Conservation (phyloP, 2,797 vertebrate species). For the Clarias fuscus region DNA sequence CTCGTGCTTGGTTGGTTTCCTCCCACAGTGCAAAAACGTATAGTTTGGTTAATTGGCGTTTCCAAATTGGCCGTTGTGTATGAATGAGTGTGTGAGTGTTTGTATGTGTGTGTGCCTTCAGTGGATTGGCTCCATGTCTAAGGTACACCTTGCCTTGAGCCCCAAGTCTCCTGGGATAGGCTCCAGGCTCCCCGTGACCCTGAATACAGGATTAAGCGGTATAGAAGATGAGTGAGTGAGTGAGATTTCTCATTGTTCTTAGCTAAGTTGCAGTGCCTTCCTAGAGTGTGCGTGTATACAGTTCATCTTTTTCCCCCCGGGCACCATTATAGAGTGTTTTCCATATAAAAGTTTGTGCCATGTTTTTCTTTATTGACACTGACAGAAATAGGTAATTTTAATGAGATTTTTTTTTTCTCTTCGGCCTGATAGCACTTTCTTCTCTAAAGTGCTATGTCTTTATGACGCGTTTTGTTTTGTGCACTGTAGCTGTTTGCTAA, state of each 20-base stretch:
- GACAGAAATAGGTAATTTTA: conserved; percentile 46
- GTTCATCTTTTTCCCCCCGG: conserved; percentile 23
- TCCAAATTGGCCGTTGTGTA: no score
- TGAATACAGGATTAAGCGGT: no score
- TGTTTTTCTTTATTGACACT: conserved; percentile 37
- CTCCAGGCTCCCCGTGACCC: no score
- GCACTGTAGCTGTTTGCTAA: conserved; percentile 7
- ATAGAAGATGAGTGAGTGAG: no score
- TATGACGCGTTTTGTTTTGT: conserved; percentile 1
- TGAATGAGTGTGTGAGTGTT: no score
- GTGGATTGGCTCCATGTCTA: no score
- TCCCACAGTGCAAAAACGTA: no score
- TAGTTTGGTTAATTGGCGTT: no score
- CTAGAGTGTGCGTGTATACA: conserved; percentile 27
- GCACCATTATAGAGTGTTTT: conserved; percentile 32
- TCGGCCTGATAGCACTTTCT: conserved; percentile 37
- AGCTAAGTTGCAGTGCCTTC: conserved; percentile 2
- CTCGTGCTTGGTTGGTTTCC: no score
- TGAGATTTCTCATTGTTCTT: conserved; percentile 4
- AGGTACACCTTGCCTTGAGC: no score
- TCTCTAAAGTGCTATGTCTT: background rate
- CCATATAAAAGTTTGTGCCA: conserved; percentile 34
- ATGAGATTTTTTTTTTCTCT: conserved; percentile 27
- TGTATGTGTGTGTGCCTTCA: no score
- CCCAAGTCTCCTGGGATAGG: no score